These are phyloP conservation scores for Ophiodon elongatus DNA, from an alignment of 2,113 vertebrate genomes.

Conservation along the genomic window DNA sequence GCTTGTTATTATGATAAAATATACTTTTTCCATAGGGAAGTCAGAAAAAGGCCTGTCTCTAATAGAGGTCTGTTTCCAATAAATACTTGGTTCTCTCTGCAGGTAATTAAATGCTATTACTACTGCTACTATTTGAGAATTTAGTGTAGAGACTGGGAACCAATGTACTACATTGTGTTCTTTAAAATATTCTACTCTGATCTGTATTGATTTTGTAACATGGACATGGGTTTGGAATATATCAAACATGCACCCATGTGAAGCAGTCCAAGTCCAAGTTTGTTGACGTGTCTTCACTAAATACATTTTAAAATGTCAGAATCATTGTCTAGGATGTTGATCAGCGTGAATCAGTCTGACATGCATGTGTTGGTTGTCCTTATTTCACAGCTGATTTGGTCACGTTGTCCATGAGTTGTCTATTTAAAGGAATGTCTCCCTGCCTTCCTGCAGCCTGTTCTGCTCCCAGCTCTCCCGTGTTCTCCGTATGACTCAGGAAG, in stretches of 20 bases:
- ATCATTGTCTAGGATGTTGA: neutral
- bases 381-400: conserved; percentile 14
- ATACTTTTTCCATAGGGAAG: neutral
- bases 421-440: conserved; percentile 2
- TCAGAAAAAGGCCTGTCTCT: neutral
- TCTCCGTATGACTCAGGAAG: neutral
- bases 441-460: neutral
- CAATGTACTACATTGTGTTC: neutral
- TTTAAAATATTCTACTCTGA: neutral
- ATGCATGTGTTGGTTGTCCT: neutral
- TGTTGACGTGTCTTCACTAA: too few relatives aligned
- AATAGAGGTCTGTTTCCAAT: neutral
- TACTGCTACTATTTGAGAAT: neutral
- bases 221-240: too few relatives aligned
- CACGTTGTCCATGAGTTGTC: conserved; percentile 3
- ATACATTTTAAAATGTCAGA: neutral
- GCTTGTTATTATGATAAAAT: neutral
- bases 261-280: neutral
- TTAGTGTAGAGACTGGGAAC: neutral
- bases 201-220: neutral
- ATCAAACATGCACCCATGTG: too few relatives aligned
- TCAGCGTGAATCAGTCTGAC: neutral
- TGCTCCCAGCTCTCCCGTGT: neutral
- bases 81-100: neutral
- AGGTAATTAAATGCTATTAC: neutral